Percentiles rank a stretch among this genome's conserved stretches.
phyloP scores from a whole-genome alignment of 2,888 invertebrate genomes.

The Mantis religiosa region DNA sequence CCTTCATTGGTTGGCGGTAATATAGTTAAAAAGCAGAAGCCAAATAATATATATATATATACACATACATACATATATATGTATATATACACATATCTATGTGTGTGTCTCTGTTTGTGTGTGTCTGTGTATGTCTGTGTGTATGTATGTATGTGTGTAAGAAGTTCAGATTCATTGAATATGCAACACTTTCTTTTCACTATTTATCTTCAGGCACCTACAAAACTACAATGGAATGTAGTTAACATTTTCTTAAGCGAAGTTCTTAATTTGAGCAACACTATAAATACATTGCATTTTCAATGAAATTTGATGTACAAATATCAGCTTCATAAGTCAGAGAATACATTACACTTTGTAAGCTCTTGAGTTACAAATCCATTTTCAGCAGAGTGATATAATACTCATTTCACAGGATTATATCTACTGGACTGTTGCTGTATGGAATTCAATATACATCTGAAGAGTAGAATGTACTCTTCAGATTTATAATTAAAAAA shows the following conservation, averaged over 20 bases:
- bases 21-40: not conserved
- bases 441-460: not conserved
- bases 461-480: not conserved
- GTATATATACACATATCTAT: no score
- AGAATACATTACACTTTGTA: constrained; percentile 1
- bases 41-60: not conserved
- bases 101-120: no score
- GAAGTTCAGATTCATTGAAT: not conserved
- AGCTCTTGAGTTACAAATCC: not conserved
- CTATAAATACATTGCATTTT: not conserved
- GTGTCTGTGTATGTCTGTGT: no score
- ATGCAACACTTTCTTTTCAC: not conserved
- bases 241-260: not conserved
- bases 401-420: not conserved
- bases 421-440: not conserved
- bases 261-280: not conserved
- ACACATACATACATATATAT: no score
- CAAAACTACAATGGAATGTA: not conserved
- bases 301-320: not conserved
- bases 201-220: not conserved
- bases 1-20: not conserved
- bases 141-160: no score
- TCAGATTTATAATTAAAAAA: not conserved
- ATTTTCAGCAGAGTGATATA: not conserved
- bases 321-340: not conserved